Conservation (phyloP, 2,888 invertebrate genomes). For the Ophion ellenae region DNA sequence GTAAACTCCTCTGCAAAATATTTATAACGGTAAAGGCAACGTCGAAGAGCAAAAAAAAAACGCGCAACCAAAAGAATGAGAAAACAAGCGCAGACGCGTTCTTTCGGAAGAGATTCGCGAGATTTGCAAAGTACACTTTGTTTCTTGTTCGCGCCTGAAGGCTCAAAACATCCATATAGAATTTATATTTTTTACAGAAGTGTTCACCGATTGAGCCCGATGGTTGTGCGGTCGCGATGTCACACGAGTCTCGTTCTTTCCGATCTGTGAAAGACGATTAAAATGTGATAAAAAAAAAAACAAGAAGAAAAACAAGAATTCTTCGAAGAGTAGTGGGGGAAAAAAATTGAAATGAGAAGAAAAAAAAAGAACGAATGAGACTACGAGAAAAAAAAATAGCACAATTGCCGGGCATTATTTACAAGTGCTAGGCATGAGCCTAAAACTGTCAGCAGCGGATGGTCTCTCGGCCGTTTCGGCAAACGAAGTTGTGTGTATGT, state of each 20-base stretch:
- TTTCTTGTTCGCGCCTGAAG: slow-evolving; percentile 75
- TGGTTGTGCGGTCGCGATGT: slow-evolving; percentile 77
- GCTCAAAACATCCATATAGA: slow-evolving; percentile 82
- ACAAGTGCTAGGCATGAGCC: slow-evolving; percentile 82
- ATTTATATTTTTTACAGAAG: slow-evolving; percentile 83
- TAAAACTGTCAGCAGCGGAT: slow-evolving; percentile 80
- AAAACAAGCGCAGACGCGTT: slow-evolving; percentile 48
- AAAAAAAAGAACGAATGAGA: slow-evolving; percentile 59
- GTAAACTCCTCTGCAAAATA: slow-evolving; percentile 69
- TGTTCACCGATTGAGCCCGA: slow-evolving; percentile 82
- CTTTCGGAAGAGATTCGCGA: slow-evolving; percentile 74
- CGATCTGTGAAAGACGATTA: slow-evolving; percentile 80
- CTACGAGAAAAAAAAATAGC: slow-evolving; percentile 72
- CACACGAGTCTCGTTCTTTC: slow-evolving; percentile 79
- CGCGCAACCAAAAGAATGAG: slow-evolving; percentile 44
- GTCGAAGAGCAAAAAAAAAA: slow-evolving; percentile 36
- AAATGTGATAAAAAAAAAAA: slow-evolving; percentile 72
- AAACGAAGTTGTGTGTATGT: slow-evolving; percentile 44
- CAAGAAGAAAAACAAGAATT: slow-evolving; percentile 80
- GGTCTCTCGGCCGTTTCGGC: slow-evolving; percentile 68
- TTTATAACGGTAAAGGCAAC: slow-evolving; percentile 53
- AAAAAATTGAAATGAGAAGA: slow-evolving; percentile 62
- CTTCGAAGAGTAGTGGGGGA: slow-evolving; percentile 64
- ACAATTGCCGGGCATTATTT: slow-evolving; percentile 83
- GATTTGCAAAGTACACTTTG: slow-evolving; percentile 71